Percentiles rank a stretch among this genome's conserved stretches.
These are phyloP conservation scores for Avahi laniger DNA, from an alignment of 2,797 vertebrate species.

Conservation along the genomic window DNA sequence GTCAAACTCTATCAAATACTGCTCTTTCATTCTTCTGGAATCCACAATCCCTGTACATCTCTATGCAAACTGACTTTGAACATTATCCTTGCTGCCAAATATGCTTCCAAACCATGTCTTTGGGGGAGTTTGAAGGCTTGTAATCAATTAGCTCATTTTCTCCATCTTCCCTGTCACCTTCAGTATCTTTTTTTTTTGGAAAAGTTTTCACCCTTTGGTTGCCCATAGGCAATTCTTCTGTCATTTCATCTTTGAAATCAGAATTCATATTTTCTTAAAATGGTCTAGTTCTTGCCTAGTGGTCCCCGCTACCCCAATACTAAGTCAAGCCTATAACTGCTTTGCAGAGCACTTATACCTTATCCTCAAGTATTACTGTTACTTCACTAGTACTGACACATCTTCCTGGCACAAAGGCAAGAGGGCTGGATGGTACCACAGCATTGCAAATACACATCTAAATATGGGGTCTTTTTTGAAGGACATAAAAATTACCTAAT, in stretches of 20 bases:
- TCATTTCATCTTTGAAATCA: background rate
- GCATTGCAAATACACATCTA: background rate
- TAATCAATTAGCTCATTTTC: background rate
- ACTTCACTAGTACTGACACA: background rate
- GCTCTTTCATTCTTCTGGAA: background rate
- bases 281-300: background rate
- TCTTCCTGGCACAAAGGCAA: background rate
- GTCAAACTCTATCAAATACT: background rate
- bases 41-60: background rate
- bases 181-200: background rate
- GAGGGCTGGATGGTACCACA: background rate
- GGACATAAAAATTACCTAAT: background rate
- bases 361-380: background rate
- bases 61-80: background rate
- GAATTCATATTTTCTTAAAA: background rate
- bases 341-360: background rate
- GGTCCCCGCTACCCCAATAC: background rate
- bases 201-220: background rate
- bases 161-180: background rate
- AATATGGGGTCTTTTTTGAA: background rate
- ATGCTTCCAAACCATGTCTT: background rate
- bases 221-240: background rate
- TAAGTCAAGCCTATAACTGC: background rate
- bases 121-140: background rate
- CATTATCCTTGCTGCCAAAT: background rate